These are phyloP conservation scores for Chauna torquata DNA, from an alignment of 2,113 vertebrate species.

Conservation along the genomic window DNA sequence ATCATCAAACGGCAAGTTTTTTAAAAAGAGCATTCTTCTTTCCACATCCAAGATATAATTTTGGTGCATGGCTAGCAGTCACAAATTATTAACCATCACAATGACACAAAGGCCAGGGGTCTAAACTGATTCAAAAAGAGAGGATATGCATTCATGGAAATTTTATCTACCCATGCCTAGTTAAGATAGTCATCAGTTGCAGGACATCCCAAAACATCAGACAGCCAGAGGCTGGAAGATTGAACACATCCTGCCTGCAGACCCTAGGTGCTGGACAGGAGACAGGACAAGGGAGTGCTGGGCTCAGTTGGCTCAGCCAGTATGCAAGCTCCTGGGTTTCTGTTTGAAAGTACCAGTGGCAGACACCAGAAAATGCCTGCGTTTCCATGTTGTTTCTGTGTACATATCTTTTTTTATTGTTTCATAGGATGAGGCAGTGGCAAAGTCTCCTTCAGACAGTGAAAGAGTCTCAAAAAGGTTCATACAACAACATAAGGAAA, in stretches of 20 bases:
- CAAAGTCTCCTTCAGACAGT: neutral
- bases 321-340: neutral
- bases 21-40: accelerated
- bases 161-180: neutral
- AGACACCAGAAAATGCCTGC: neutral
- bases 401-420: accelerated
- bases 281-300: neutral
- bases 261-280: neutral
- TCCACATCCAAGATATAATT: accelerated
- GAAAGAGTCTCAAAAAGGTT: neutral
- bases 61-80: no score
- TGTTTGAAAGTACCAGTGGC: neutral
- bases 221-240: neutral
- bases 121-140: neutral
- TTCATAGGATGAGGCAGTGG: neutral
- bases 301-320: neutral
- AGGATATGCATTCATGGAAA: neutral
- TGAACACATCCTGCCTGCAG: neutral
- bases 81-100: accelerated
- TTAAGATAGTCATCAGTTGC: no score
- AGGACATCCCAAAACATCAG: neutral
- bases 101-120: neutral
- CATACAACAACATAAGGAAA: neutral
- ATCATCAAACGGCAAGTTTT: neutral
- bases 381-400: accelerated